Conservation (phyloP, 2,888 invertebrate genomes). For the Noctuana brunneofusca region DNA sequence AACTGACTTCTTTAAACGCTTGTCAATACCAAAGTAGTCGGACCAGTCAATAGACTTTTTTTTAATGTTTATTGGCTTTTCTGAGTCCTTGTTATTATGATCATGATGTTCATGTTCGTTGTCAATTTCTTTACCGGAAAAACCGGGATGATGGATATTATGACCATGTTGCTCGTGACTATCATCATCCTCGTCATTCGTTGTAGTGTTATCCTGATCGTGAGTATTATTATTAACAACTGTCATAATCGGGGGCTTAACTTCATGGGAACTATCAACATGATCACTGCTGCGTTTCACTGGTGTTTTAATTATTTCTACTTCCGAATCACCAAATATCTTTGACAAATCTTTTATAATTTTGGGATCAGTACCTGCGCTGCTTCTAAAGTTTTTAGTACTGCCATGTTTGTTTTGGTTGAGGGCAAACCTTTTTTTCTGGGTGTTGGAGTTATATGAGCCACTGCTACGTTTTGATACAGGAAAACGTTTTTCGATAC, state of each 20-base stretch:
- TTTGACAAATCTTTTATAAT: slow-evolving; percentile 87
- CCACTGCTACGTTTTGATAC: slow-evolving; percentile 86
- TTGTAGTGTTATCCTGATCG: slow-evolving; percentile 48
- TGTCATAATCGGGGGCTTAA: slow-evolving; percentile 66
- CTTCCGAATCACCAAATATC: slow-evolving; percentile 83
- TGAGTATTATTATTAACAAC: slow-evolving; percentile 51
- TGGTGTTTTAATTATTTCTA: slow-evolving; percentile 71
- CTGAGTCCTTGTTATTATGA: slow-evolving; percentile 50
- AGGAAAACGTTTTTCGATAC: slow-evolving; percentile 84
- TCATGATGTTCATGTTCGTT: slow-evolving; percentile 42
- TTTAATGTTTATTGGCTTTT: slow-evolving; percentile 82
- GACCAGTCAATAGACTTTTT: slow-evolving; percentile 95
- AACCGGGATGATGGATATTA: slow-evolving; percentile 39
- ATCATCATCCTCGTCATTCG: slow-evolving; percentile 58
- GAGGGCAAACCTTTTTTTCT: slow-evolving; percentile 61
- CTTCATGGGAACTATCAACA: slow-evolving; percentile 61
- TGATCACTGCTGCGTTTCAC: slow-evolving; percentile 80
- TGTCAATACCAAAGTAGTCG: slow-evolving; percentile 93
- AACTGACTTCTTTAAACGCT: slow-evolving; percentile 86
- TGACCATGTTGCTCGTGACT: slow-evolving; percentile 65
- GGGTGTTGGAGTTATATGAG: slow-evolving; percentile 54
- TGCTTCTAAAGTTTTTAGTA: slow-evolving; percentile 64
- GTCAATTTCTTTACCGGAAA: slow-evolving; percentile 59
- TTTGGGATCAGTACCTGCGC: slow-evolving; percentile 86
- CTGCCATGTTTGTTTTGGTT: slow-evolving; percentile 63